Percentiles rank a stretch among this genome's conserved stretches.
phyloP scores from a whole-genome alignment of 2,888 invertebrate genomes.

The Pelosia muscerda region DNA sequence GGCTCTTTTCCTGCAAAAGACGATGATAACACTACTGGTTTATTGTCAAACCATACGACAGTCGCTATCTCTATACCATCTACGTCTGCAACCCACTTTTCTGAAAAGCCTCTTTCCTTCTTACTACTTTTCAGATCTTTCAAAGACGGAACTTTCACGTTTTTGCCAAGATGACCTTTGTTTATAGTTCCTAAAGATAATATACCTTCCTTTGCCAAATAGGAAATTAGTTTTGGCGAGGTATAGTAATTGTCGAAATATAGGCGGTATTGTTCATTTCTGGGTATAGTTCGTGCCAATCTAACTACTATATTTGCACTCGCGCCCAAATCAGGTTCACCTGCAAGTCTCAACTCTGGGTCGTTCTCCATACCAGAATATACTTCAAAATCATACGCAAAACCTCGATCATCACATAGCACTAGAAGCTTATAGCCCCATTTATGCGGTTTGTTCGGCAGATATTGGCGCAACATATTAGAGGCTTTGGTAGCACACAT shows the following conservation, averaged over 20 bases:
- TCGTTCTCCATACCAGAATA: conserved; percentile 29
- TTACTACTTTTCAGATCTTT: conserved; percentile 3
- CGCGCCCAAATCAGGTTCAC: too few species aligned
- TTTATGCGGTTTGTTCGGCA: conserved; percentile 37
- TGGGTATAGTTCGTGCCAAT: conserved; percentile 9
- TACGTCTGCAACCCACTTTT: conserved; percentile 12
- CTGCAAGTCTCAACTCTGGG: too few species aligned
- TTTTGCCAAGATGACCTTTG: conserved; percentile 3
- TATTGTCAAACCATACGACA: conserved; percentile 16
- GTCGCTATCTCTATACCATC: conserved; percentile 7
- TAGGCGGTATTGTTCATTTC: conserved; percentile 24
- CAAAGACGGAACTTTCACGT: neutral
- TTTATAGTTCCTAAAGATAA: conserved; percentile 9
- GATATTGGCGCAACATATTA: conserved; percentile 32
- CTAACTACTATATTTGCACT: conserved; percentile 14
- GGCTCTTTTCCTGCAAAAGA: conserved; percentile 9
- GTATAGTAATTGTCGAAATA: conserved; percentile 41
- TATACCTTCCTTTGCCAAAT: conserved; percentile 28
- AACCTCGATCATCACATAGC: too few species aligned
- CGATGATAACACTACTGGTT: conserved; percentile 10
- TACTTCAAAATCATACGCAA: conserved; percentile 35
- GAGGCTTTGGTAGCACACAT: conserved; percentile 37
- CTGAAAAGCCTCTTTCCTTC: conserved; percentile 16
- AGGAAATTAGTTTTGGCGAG: conserved; percentile 32
- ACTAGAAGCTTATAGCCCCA: conserved; percentile 36